A percentile compares a stretch with the other conserved stretches of the same genome.
Conservation (phyloP, 1,140 invertebrate species). For the Oppia nitens region DNA sequence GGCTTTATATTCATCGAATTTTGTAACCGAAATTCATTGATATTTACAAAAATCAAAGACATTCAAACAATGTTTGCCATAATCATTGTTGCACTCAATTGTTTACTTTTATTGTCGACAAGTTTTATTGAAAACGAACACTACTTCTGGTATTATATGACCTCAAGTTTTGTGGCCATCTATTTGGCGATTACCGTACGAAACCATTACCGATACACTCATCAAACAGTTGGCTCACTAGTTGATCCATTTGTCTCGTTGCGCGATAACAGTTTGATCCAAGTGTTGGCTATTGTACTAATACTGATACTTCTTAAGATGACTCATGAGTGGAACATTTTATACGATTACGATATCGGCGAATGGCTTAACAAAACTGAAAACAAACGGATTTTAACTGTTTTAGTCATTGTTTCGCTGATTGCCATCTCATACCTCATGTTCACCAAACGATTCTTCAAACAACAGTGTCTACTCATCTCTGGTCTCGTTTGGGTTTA, state of each 20-base stretch:
- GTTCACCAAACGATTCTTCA: background rate
- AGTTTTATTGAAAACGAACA: constrained; percentile 17
- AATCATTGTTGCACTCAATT: background rate
- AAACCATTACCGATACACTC: background rate
- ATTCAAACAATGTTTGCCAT: background rate
- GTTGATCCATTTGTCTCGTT: background rate
- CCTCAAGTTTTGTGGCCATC: constrained; percentile 1
- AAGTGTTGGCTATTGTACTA: background rate
- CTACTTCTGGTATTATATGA: constrained; percentile 12
- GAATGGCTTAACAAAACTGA: background rate
- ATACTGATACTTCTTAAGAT: background rate
- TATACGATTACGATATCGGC: background rate
- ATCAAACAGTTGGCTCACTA: background rate
- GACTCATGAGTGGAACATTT: background rate
- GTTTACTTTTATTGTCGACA: constrained; percentile 11
- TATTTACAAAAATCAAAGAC: background rate
- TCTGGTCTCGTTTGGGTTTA: constrained; percentile 12
- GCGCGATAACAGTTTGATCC: background rate
- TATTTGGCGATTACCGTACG: background rate
- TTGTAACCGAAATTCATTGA: background rate
- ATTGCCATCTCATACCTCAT: background rate
- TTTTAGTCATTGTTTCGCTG: constrained; percentile 1
- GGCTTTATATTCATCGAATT: background rate
- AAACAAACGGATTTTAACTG: background rate
- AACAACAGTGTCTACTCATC: constrained; percentile 11